Evolutionary conservation across 53 echinoderm and acorn worm genomes (phyloP).

Genomic region (Astropecten irregularis): DNA sequence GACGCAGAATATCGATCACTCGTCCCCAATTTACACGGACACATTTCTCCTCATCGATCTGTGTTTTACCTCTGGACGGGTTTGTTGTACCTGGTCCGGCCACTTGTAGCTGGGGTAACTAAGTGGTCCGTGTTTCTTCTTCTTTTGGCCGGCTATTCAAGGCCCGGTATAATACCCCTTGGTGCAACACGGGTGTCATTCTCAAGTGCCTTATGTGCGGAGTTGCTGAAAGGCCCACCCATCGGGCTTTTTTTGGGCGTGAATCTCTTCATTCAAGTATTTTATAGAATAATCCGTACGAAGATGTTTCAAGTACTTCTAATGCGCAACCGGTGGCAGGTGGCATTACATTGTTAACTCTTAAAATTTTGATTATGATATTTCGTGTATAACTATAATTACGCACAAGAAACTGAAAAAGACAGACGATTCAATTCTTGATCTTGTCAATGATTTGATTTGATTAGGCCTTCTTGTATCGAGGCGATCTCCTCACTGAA

Average conservation of each 20-base stretch:
- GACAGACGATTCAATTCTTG: no score
- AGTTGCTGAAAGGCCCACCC: background rate
- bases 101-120: constrained; percentile 11
- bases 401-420: no score
- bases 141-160: constrained; percentile 43
- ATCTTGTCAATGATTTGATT: no score
- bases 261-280: background rate
- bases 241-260: background rate
- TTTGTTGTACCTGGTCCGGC: constrained; percentile 39
- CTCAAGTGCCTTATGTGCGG: constrained; percentile 11
- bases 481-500: no score
- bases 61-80: background rate
- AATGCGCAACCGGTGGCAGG: background rate
- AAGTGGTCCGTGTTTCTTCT: constrained; percentile 42
- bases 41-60: constrained; percentile 11
- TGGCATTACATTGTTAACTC: no score
- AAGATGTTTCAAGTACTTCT: background rate
- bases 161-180: constrained; percentile 21
- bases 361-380: no score
- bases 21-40: background rate
- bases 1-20: background rate
- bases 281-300: background rate
- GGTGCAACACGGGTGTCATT: constrained; percentile 28
- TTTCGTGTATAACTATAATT: no score
- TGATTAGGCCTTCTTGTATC: no score